Percentiles rank a stretch among this genome's conserved stretches.
phyloP scores from a whole-genome alignment of 2,888 invertebrate genomes.

The Julus scanicus region DNA sequence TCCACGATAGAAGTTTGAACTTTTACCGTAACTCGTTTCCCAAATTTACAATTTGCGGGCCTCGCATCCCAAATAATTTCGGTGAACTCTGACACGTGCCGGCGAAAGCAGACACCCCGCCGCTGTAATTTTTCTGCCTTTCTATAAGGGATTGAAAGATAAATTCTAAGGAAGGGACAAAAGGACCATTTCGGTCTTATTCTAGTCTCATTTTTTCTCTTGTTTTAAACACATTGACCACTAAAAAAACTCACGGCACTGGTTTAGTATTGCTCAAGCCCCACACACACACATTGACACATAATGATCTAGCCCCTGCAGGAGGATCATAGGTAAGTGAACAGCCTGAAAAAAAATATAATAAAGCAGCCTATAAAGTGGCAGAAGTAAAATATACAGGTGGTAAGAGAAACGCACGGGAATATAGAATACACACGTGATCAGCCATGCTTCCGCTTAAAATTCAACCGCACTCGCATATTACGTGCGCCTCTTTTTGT shows the following conservation, averaged over 20 bases:
- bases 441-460: conserved; percentile 30
- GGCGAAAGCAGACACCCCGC: neutral
- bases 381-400: neutral
- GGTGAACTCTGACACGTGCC: no score
- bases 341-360: conserved; percentile 58
- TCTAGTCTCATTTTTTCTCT: neutral
- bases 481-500: neutral
- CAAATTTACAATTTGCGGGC: no score
- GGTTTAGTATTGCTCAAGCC: conserved; percentile 57
- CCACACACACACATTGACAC: conserved; percentile 53
- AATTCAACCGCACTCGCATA: neutral
- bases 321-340: conserved; percentile 54
- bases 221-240: conserved; percentile 58
- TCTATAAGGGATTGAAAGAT: no score
- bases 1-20: no score
- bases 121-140: no score
- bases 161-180: no score
- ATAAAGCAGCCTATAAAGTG: conserved; percentile 57
- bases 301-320: conserved; percentile 54
- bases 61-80: no score
- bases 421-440: conserved; percentile 52
- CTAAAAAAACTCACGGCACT: conserved; percentile 58
- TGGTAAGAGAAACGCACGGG: conserved; percentile 49
- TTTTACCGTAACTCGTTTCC: no score
- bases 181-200: neutral